Conservation (phyloP, 2,888 invertebrate genomes). For the Psylliodes chrysocephalus region DNA sequence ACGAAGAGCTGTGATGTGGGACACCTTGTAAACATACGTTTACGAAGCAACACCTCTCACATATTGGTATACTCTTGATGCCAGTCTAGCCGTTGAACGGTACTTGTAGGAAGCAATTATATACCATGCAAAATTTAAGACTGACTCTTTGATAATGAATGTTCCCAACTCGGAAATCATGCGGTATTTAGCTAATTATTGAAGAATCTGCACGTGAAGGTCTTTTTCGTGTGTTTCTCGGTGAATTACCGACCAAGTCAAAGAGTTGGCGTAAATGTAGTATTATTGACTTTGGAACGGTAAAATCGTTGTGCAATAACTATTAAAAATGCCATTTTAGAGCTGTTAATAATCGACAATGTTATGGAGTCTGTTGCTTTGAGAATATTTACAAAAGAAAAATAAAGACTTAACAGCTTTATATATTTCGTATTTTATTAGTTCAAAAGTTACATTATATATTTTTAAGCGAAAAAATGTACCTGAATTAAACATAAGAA, state of each 20-base stretch:
- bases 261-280: slow-evolving; percentile 1
- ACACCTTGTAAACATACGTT: neutral
- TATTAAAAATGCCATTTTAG: too few relatives aligned
- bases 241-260: slow-evolving; percentile 11
- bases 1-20: too few relatives aligned
- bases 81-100: slow-evolving; percentile 39
- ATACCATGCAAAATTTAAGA: slow-evolving; percentile 37
- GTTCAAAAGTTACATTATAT: too few relatives aligned
- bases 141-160: slow-evolving; percentile 28
- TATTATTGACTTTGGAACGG: slow-evolving; percentile 18
- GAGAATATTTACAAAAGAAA: too few relatives aligned
- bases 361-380: too few relatives aligned
- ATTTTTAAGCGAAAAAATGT: too few relatives aligned
- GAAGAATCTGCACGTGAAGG: slow-evolving; percentile 28
- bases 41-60: slow-evolving; percentile 1
- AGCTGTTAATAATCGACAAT: too few relatives aligned
- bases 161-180: slow-evolving; percentile 31
- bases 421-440: too few relatives aligned
- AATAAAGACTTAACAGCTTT: too few relatives aligned
- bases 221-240: slow-evolving; percentile 17
- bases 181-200: slow-evolving; percentile 26
- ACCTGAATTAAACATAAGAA: too few relatives aligned
- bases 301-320: neutral
- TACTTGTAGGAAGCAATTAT: slow-evolving; percentile 41
- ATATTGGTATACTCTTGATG: slow-evolving; percentile 13